These are phyloP conservation scores for Rattus rattus DNA, from an alignment of 2,113 vertebrate species.

Conservation along the genomic window DNA sequence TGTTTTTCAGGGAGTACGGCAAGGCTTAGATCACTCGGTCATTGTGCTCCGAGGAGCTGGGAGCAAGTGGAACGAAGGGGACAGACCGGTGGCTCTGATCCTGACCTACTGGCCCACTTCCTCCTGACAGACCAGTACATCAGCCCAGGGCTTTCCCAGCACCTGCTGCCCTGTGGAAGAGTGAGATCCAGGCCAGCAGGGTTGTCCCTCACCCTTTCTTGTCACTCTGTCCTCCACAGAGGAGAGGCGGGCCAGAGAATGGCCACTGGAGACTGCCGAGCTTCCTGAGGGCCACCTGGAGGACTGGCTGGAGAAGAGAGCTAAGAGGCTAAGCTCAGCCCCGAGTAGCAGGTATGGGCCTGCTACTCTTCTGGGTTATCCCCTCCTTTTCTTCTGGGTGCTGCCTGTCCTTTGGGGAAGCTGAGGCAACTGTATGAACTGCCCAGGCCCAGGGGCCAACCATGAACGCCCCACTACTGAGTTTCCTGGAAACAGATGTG, in stretches of 20 bases:
- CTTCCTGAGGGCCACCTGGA: slow-evolving; percentile 85
- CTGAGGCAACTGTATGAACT: background rate
- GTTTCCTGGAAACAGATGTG: background rate
- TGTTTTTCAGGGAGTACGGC: background rate
- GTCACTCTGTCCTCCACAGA: slow-evolving; percentile 75
- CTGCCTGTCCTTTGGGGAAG: background rate
- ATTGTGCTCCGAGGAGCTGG: accelerated
- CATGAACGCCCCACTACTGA: background rate
- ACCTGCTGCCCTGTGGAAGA: background rate
- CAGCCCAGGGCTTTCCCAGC: background rate
- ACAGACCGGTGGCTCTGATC: background rate
- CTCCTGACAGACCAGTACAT: background rate
- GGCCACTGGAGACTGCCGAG: slow-evolving; percentile 79
- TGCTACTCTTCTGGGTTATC: no score
- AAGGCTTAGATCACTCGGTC: no score
- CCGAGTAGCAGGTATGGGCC: slow-evolving; percentile 88
- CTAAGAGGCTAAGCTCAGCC: slow-evolving; percentile 86
- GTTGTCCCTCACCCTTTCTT: background rate
- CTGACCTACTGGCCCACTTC: background rate
- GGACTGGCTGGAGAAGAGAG: slow-evolving; percentile 93
- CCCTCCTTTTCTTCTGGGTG: background rate
- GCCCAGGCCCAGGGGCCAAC: background rate
- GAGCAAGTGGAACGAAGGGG: background rate
- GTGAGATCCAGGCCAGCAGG: background rate
- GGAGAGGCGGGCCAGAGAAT: slow-evolving; percentile 88